Percentiles rank a stretch among this genome's conserved stretches.
phyloP scores from a whole-genome alignment of 2,888 invertebrate species.

The Tholera decimalis region DNA sequence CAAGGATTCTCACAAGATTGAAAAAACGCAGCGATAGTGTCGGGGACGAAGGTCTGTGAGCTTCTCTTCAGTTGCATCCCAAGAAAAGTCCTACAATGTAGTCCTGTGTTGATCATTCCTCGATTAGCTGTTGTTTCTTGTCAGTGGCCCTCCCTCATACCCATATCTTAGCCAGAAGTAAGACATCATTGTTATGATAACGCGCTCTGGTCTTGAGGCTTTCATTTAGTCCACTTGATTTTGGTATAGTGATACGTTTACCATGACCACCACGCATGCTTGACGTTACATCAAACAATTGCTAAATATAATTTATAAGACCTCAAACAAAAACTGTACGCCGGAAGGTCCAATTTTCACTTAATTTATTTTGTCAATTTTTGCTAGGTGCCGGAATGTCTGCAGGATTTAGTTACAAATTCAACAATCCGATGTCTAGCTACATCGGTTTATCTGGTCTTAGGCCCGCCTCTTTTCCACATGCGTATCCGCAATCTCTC shows the following conservation, averaged over 20 bases:
- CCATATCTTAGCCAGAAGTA: background rate
- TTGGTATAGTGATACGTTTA: background rate
- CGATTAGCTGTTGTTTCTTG: background rate
- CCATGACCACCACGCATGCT: slow-evolving; percentile 9
- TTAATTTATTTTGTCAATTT: slow-evolving; percentile 9
- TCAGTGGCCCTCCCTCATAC: too few relatives aligned
- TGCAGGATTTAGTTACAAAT: background rate
- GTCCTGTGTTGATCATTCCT: background rate
- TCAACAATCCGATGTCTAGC: background rate
- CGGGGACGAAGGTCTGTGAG: too few relatives aligned
- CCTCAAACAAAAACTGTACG: background rate
- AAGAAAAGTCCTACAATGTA: background rate
- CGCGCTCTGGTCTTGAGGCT: background rate
- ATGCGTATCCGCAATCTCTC: background rate
- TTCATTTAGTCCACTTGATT: background rate
- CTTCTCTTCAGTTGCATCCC: too few relatives aligned
- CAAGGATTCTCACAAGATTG: background rate
- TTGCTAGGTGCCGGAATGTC: slow-evolving; percentile 2
- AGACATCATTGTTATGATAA: background rate
- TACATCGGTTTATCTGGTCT: background rate
- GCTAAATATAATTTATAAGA: background rate
- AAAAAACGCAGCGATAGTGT: background rate
- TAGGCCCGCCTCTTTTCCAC: background rate
- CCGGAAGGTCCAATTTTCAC: background rate
- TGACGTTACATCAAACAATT: slow-evolving; percentile 5